phyloP scores from a whole-genome alignment of 2,888 invertebrate genomes.

The Oscheius sp. region DNA sequence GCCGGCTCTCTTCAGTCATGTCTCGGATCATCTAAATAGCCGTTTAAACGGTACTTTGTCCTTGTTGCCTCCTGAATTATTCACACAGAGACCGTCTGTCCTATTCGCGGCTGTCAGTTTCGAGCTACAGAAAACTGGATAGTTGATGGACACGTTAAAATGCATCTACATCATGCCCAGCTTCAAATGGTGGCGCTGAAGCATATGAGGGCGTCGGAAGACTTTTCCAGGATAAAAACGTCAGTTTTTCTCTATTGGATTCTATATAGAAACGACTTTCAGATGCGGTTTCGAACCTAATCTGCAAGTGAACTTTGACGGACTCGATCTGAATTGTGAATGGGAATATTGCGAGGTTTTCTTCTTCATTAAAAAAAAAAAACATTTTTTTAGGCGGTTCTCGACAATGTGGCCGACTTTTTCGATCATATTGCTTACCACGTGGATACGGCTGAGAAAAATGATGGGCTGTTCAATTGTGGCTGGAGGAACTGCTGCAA shows the following conservation, averaged over 20 bases:
- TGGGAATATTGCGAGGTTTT: constrained; percentile 28
- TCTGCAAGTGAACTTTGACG: constrained; percentile 7
- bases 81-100: not conserved
- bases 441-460: not conserved
- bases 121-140: not conserved
- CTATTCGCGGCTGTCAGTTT: constrained; percentile 8
- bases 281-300: constrained; percentile 4
- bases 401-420: not conserved
- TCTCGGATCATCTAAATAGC: not conserved
- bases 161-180: constrained; percentile 12
- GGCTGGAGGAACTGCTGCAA: constrained; percentile 14
- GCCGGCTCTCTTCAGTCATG: not conserved
- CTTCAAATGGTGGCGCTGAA: constrained; percentile 12
- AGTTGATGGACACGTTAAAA: not conserved
- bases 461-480: not conserved
- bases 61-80: not conserved
- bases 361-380: not conserved
- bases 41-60: not conserved
- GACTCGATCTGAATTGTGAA: constrained; percentile 1
- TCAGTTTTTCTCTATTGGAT: too few relatives aligned
- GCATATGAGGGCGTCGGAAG: not conserved
- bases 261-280: not conserved
- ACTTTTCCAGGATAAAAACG: too few relatives aligned
- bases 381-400: not conserved
- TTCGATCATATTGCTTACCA: not conserved